Conservation (phyloP, 2,797 vertebrate genomes). For the Graptemys geographica region DNA sequence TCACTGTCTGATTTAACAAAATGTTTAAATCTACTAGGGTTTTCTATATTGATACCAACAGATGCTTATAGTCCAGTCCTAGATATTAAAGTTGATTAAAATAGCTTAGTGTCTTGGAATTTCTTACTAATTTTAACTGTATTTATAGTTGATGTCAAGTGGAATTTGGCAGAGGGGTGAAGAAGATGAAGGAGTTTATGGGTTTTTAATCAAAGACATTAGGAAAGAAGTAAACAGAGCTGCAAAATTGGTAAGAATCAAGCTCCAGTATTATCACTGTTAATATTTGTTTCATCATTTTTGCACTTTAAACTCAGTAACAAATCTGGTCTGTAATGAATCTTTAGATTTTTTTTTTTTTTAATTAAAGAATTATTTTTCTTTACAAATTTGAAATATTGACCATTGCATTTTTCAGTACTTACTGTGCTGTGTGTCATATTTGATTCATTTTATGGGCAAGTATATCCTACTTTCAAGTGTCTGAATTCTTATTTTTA, state of each 20-base stretch:
- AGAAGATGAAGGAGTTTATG: slow-evolving; percentile 91
- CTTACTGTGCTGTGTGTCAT: neutral
- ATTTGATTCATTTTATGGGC: neutral
- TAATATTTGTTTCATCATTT: neutral
- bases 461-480: neutral
- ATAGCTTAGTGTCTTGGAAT: neutral
- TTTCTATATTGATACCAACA: neutral
- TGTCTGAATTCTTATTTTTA: neutral
- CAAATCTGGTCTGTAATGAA: neutral
- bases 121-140: slow-evolving; percentile 60
- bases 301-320: neutral
- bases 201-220: slow-evolving; percentile 93
- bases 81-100: neutral
- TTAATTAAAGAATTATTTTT: neutral
- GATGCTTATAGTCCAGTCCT: neutral
- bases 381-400: neutral
- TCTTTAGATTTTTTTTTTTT: neutral
- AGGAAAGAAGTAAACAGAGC: slow-evolving; percentile 89
- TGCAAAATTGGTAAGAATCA: slow-evolving; percentile 87
- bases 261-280: neutral
- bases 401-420: neutral
- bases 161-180: slow-evolving; percentile 95
- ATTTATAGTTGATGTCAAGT: slow-evolving; percentile 91
- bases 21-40: neutral
- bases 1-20: too few relatives aligned